A percentile compares a stretch with the other conserved stretches of the same genome.
phyloP scores from a whole-genome alignment of 2,113 vertebrate genomes.

The Pycnonotus jocosus region DNA sequence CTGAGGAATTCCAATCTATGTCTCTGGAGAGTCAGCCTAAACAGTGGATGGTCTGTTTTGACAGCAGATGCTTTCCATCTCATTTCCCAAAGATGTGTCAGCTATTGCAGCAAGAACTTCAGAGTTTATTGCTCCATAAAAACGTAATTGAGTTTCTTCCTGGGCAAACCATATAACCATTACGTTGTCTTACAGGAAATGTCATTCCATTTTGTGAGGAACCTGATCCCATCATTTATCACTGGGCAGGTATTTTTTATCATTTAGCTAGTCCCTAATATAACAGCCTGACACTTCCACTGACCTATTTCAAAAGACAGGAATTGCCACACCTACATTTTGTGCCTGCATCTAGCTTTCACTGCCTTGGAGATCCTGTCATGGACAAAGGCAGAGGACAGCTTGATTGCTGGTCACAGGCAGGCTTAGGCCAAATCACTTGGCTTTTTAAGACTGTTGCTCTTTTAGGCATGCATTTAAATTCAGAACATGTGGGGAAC shows the following conservation, averaged over 20 bases:
- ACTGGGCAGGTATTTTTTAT: neutral
- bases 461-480: neutral
- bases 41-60: neutral
- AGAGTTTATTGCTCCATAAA: constrained; percentile 23
- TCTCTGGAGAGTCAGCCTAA: neutral
- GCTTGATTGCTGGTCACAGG: neutral
- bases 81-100: neutral
- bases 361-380: neutral
- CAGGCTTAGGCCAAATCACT: neutral
- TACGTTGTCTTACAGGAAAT: neutral
- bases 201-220: neutral
- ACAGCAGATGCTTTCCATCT: constrained; percentile 1
- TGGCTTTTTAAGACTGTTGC: neutral
- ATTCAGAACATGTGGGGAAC: neutral
- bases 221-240: neutral
- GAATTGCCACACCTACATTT: neutral
- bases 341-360: neutral
- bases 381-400: neutral
- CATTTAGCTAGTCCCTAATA: neutral
- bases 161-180: neutral
- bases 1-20: neutral
- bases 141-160: neutral
- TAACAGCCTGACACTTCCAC: neutral
- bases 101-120: neutral
- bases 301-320: neutral